phyloP scores from a whole-genome alignment of 1,140 invertebrate species.

The Leptinotarsa undecemlineata region DNA sequence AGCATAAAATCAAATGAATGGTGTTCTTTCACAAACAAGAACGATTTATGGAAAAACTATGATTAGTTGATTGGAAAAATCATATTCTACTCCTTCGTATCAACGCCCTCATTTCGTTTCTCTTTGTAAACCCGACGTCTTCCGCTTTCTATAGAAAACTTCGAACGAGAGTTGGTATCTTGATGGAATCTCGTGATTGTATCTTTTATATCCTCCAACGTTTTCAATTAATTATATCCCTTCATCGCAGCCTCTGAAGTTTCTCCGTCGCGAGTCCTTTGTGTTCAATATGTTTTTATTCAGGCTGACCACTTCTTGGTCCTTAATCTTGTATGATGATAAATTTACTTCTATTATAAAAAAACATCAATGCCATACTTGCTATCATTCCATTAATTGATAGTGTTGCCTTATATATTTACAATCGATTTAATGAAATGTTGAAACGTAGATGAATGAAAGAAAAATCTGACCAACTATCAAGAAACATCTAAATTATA shows the following conservation, averaged over 20 bases:
- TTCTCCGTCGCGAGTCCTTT: background rate
- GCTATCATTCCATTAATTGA: too few relatives aligned
- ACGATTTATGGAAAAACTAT: too few relatives aligned
- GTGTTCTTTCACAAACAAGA: too few relatives aligned
- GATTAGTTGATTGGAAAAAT: background rate
- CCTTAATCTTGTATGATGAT: background rate
- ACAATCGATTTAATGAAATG: too few relatives aligned
- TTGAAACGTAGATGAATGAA: too few relatives aligned
- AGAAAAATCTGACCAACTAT: too few relatives aligned
- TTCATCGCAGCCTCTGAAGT: background rate
- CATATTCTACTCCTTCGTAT: background rate
- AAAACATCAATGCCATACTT: too few relatives aligned
- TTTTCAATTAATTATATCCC: conserved; percentile 3
- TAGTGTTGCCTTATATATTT: too few relatives aligned
- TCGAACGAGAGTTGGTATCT: background rate
- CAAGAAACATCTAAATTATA: too few relatives aligned
- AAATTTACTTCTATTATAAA: background rate
- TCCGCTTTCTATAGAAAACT: background rate
- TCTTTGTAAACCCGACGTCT: background rate
- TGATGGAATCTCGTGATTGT: background rate
- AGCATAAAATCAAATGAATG: too few relatives aligned
- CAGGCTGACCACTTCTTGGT: background rate
- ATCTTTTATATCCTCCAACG: background rate
- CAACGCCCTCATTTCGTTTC: background rate
- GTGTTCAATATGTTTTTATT: background rate